phyloP scores from a whole-genome alignment of 2,888 invertebrate genomes.

The Tinea semifulvella region DNA sequence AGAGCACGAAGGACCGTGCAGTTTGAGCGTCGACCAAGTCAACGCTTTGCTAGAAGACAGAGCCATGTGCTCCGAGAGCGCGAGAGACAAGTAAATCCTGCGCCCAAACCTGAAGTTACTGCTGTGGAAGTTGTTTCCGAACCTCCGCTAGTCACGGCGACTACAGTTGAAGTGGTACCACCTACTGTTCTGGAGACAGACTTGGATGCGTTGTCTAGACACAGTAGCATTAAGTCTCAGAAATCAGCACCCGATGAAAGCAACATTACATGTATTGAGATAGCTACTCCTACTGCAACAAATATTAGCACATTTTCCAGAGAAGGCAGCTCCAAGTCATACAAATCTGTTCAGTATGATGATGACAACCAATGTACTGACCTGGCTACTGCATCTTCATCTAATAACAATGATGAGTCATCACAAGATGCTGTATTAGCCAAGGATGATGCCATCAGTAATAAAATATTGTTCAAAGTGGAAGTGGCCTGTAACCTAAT shows the following conservation, averaged over 20 bases:
- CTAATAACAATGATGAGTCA: slow-evolving; percentile 50
- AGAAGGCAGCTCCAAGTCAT: slow-evolving; percentile 64
- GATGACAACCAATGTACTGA: slow-evolving; percentile 34
- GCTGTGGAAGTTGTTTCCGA: slow-evolving; percentile 36
- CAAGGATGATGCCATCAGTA: slow-evolving; percentile 58
- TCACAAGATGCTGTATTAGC: slow-evolving; percentile 46
- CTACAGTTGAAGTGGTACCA: slow-evolving; percentile 35
- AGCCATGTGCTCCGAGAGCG: slow-evolving; percentile 87
- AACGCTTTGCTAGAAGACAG: slow-evolving; percentile 92
- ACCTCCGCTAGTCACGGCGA: slow-evolving; percentile 42
- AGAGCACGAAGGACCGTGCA: slow-evolving; percentile 92
- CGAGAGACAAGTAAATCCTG: slow-evolving; percentile 64
- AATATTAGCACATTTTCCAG: slow-evolving; percentile 39
- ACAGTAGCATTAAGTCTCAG: slow-evolving; percentile 66
- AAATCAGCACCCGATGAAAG: slow-evolving; percentile 31
- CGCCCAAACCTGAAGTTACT: slow-evolving; percentile 35
- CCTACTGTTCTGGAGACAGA: slow-evolving; percentile 25
- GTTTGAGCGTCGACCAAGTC: slow-evolving; percentile 96
- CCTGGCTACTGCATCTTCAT: slow-evolving; percentile 38
- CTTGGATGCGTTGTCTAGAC: slow-evolving; percentile 50
- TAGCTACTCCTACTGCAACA: not conserved
- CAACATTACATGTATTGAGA: not conserved
- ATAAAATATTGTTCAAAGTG: slow-evolving; percentile 54
- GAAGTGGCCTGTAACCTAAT: slow-evolving; percentile 19
- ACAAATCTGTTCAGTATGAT: slow-evolving; percentile 32